Conservation (phyloP, 2,797 vertebrate genomes). For the Sebastolobus altivelis region DNA sequence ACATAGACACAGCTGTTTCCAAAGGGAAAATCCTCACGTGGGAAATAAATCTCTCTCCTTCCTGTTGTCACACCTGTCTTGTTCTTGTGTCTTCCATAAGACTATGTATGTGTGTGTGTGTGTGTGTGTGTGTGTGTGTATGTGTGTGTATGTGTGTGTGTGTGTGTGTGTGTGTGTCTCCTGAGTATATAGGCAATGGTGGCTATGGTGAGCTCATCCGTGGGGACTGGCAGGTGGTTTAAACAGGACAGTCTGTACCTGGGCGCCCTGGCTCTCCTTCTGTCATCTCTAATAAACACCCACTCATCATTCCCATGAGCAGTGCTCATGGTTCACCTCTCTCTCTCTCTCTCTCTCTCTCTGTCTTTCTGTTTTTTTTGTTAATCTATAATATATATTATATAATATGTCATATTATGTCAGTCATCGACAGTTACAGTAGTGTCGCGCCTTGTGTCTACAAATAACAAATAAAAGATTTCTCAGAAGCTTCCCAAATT, state of each 20-base stretch:
- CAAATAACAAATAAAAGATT: not conserved
- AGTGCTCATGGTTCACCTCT: conserved; percentile 39
- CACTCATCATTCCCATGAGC: conserved; percentile 52
- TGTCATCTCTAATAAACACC: conserved; percentile 24
- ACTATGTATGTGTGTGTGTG: not conserved
- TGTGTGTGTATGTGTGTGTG: not conserved
- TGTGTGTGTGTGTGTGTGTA: not conserved
- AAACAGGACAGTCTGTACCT: conserved; percentile 35
- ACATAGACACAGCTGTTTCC: conserved; percentile 14
- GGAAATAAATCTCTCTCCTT: conserved; percentile 39
- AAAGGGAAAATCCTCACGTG: conserved; percentile 12
- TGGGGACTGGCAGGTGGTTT: conserved; percentile 42
- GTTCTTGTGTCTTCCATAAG: conserved; percentile 1
- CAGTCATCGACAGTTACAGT: not conserved
- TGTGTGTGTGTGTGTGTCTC: not conserved
- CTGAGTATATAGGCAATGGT: conserved; percentile 18
- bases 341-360: not conserved
- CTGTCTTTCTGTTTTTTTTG: not conserved
- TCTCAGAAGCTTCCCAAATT: not conserved
- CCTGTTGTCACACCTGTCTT: conserved; percentile 39
- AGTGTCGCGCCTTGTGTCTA: not conserved
- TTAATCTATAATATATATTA: not conserved
- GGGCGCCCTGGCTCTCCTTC: conserved; percentile 41
- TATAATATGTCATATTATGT: not conserved
- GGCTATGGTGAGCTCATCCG: conserved; percentile 44